A percentile compares a stretch with the other conserved stretches of the same genome.
These are phyloP conservation scores for Anser cygnoides DNA, from an alignment of 2,113 vertebrate species.

Conservation along the genomic window DNA sequence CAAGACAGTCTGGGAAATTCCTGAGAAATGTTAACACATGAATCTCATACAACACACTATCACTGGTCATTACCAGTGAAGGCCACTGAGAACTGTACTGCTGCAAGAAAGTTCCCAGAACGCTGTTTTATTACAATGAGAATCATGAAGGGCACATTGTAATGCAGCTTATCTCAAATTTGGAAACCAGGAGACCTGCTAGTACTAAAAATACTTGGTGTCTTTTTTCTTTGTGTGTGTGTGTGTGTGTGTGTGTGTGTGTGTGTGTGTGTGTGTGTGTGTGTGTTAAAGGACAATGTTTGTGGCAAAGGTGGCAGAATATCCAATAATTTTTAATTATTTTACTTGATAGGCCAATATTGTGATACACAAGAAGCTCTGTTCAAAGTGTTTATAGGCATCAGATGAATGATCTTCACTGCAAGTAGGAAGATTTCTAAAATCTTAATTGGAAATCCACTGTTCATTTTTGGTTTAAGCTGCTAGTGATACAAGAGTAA, in stretches of 20 bases:
- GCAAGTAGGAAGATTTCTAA: neutral
- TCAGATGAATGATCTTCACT: neutral
- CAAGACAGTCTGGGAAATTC: constrained; percentile 41
- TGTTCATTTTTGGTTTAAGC: neutral
- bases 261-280: no score
- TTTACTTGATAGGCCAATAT: neutral
- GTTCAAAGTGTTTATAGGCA: neutral
- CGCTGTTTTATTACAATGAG: neutral
- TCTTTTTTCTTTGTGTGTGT: no score
- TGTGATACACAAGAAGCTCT: neutral
- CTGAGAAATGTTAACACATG: neutral
- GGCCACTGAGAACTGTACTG: neutral
- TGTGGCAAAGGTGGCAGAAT: neutral
- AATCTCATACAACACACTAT: neutral
- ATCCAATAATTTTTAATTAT: neutral
- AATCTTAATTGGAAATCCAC: neutral
- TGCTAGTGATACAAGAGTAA: neutral
- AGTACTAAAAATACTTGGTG: neutral
- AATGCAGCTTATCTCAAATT: neutral
- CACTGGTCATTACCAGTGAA: neutral
- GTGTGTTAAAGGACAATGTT: no score
- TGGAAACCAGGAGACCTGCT: neutral
- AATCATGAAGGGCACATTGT: neutral
- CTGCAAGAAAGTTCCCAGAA: neutral
- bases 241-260: no score